phyloP scores from a whole-genome alignment of 2,888 invertebrate species.

The Eulithis prunata region DNA sequence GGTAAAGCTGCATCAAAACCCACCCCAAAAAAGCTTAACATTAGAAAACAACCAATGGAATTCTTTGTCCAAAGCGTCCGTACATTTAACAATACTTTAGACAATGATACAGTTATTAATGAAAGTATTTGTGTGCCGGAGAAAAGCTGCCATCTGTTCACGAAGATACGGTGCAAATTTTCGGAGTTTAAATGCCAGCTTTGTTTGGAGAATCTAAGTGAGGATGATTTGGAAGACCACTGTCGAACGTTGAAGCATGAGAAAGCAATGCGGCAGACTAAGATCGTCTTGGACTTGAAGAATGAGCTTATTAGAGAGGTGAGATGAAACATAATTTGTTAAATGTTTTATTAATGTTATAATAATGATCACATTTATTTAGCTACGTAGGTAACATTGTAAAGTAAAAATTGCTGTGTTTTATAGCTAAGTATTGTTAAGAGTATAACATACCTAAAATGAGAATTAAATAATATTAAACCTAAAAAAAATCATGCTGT shows the following conservation, averaged over 20 bases:
- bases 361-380: too few species aligned
- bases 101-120: slow-evolving; percentile 46
- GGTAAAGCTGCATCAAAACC: slow-evolving; percentile 5
- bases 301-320: slow-evolving; percentile 39
- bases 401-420: too few species aligned
- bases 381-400: too few species aligned
- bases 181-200: slow-evolving; percentile 26
- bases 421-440: too few species aligned
- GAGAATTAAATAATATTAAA: too few species aligned
- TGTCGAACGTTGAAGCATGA: slow-evolving; percentile 8
- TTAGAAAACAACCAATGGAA: background rate
- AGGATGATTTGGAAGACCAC: slow-evolving; percentile 22
- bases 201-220: slow-evolving; percentile 20
- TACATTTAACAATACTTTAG: slow-evolving; percentile 11
- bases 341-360: too few species aligned
- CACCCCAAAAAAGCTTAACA: slow-evolving; percentile 13
- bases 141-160: slow-evolving; percentile 43
- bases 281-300: slow-evolving; percentile 1
- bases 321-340: background rate
- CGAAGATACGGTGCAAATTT: slow-evolving; percentile 4
- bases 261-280: slow-evolving; percentile 12
- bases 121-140: slow-evolving; percentile 43
- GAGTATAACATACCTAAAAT: too few species aligned
- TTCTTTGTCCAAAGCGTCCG: background rate
- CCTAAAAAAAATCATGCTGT: too few species aligned